Conservation (phyloP, 1,140 invertebrate species). For the Drosophila azteca region DNA sequence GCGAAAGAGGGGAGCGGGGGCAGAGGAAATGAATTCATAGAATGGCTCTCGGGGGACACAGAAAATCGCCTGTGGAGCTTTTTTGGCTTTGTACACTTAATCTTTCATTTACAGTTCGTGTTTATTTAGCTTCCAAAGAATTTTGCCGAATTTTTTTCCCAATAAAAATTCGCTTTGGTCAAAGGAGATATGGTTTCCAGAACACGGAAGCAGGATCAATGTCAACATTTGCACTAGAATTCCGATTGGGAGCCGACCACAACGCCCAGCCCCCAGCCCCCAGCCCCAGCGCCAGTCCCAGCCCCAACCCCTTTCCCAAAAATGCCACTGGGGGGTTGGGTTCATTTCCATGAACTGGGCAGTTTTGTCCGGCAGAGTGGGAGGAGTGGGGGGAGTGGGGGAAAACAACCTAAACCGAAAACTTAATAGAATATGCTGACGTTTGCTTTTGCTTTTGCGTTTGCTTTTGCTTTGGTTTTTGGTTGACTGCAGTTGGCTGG, state of each 20-base stretch:
- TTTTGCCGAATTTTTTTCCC: neutral
- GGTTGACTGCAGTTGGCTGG: constrained; percentile 14
- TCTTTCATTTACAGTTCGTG: no score
- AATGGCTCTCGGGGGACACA: no score
- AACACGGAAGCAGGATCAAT: constrained; percentile 5
- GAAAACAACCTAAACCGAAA: constrained; percentile 16
- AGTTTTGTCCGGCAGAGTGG: constrained; percentile 22
- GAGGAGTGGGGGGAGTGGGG: no score
- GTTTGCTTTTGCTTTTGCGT: neutral
- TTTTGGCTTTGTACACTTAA: no score
- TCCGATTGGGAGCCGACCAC: neutral
- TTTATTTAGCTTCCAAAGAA: no score
- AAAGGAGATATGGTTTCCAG: neutral
- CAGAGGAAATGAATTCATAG: no score
- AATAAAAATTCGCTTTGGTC: no score
- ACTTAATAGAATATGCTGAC: constrained; percentile 36
- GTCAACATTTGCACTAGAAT: constrained; percentile 20
- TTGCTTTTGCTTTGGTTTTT: neutral
- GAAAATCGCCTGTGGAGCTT: no score
- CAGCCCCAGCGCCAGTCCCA: neutral
- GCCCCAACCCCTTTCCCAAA: neutral
- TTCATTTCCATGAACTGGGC: constrained; percentile 27
- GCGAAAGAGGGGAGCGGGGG: no score
- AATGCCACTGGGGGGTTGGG: constrained; percentile 12
- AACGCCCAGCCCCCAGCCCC: neutral